Evolutionary conservation across 2,888 invertebrate genomes (phyloP), one percentile per base, ranked within the genome.

Genomic region (Chrysolina americana): DNA sequence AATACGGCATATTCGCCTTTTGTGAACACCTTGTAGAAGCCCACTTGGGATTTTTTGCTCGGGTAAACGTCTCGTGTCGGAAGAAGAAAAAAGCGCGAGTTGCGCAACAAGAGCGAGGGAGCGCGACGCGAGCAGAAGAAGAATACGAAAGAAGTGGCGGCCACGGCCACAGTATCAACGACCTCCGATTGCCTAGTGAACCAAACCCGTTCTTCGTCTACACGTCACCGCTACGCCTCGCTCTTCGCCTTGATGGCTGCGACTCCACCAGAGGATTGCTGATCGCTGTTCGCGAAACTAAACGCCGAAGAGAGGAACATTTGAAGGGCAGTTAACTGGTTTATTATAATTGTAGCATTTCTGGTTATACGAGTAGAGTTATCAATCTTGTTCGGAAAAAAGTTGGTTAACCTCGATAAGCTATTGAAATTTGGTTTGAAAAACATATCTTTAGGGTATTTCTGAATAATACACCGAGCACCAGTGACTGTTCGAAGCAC

Each of bases 161-260:
- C 59, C 70, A 41, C 63, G 50, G 71, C 23, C 41, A 59, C 21
- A 73, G 87, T 85, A 86, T 87, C 88, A 88, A 88, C 87, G 88
- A 88, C 88, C 88, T 88, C 87, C 82, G 81, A 85, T 88, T 87
- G 88, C 88, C 88, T 87, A 88, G 87, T 88, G 87, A 87, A 87
- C 87, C 87, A 86, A 87, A 88, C 87, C 85, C 86, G 87, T 85
- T 84, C 86, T 79, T 75, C 82, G 82, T 79, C 79, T 66, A 74
- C 73, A 76, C 73, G 70, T 76, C 69, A 75, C 69, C 71, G 53
- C 28, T 48, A 74, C 75, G 73, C 78, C 72, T 73, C 68, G 66
- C 59, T 53, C 68, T 71, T 64, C 62, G 62, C 65, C 74, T 74
- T 69, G 62, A 65, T 56, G 70, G 28, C 28, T 59, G 47, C 9